phyloP scores from a whole-genome alignment of 2,888 invertebrate species.

The Limnephilus auricula region DNA sequence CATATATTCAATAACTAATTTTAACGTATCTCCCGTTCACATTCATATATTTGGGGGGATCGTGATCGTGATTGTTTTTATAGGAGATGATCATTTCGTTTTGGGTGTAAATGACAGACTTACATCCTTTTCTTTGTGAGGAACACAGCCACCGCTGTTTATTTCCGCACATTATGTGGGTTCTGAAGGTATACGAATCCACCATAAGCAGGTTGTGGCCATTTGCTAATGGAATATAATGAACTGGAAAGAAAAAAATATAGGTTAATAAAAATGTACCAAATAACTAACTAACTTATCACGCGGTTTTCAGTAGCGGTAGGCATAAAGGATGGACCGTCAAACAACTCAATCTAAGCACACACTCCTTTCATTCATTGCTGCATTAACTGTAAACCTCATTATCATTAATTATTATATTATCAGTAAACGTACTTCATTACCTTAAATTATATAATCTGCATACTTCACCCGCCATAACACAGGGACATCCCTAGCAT shows the following conservation, averaged over 20 bases:
- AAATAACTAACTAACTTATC: not conserved
- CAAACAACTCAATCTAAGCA: too few relatives aligned
- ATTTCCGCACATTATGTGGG: conserved; percentile 10
- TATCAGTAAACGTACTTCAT: too few relatives aligned
- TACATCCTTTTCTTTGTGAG: conserved; percentile 45
- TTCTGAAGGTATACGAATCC: conserved; percentile 51
- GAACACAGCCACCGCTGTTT: conserved; percentile 54
- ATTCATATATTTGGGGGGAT: conserved; percentile 31
- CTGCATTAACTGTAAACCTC: too few relatives aligned
- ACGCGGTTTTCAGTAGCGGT: too few relatives aligned
- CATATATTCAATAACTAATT: conserved; percentile 8
- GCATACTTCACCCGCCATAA: too few relatives aligned
- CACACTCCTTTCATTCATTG: too few relatives aligned
- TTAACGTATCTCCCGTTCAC: conserved; percentile 34
- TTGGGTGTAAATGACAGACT: conserved; percentile 35
- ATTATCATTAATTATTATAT: too few relatives aligned
- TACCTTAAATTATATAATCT: too few relatives aligned
- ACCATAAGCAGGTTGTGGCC: conserved; percentile 43
- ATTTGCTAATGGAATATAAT: not conserved
- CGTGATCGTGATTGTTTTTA: conserved; percentile 50
- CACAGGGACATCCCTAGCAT: too few relatives aligned
- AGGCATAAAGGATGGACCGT: too few relatives aligned
- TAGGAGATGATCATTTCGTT: conserved; percentile 35
- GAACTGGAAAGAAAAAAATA: conserved; percentile 38
- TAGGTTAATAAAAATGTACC: not conserved